Evolutionary conservation across 2,797 vertebrate species (phyloP).

Genomic region (Ficedula albicollis): DNA sequence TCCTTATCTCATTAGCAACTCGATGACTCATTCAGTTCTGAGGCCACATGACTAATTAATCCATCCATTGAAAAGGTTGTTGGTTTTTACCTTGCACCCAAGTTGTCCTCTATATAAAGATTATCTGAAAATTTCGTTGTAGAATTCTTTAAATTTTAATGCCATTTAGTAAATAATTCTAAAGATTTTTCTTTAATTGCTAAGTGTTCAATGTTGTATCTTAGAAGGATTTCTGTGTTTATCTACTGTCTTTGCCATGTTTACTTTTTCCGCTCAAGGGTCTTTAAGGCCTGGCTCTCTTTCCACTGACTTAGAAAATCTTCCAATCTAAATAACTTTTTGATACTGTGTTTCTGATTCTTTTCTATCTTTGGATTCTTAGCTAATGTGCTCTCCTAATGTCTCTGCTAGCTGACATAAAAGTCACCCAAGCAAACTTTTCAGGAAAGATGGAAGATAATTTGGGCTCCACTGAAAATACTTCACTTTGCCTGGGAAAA

Average conservation of each 20-base stretch:
- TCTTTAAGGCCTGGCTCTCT: background rate
- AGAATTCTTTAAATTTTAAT: background rate
- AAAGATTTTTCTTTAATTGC: background rate
- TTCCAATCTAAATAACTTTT: background rate
- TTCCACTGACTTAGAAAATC: background rate
- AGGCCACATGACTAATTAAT: constrained; percentile 35
- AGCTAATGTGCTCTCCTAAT: background rate
- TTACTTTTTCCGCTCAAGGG: background rate
- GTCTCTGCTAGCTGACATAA: background rate
- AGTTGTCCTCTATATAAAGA: background rate
- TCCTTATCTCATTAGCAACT: constrained; percentile 55
- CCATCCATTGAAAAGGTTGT: background rate
- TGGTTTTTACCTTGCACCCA: background rate
- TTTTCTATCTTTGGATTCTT: background rate
- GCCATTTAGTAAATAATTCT: background rate
- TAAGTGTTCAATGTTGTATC: background rate
- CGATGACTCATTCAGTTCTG: constrained; percentile 42
- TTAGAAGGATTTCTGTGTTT: background rate
- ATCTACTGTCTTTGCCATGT: background rate
- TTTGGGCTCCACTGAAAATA: background rate
- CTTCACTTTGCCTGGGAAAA: background rate
- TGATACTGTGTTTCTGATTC: background rate
- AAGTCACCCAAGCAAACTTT: background rate
- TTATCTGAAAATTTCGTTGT: background rate
- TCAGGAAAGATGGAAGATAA: background rate